Evolutionary conservation across 2,113 vertebrate species (phyloP).

Genomic region (Phoxinus phoxinus): DNA sequence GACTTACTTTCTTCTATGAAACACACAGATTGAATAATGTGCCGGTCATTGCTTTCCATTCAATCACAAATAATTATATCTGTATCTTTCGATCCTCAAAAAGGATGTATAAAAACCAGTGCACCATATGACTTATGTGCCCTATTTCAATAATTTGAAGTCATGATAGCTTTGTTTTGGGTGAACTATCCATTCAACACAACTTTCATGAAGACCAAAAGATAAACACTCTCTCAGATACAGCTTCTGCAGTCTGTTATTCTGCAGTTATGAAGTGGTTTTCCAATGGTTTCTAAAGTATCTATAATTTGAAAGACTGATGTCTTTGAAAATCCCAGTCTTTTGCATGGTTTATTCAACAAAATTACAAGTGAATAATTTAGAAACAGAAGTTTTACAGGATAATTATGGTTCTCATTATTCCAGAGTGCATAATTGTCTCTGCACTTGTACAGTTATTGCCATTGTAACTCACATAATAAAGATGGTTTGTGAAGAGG

Average conservation of each 20-base stretch:
- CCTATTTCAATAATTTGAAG: neutral
- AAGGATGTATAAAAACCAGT: neutral
- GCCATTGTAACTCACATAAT: conserved; percentile 60
- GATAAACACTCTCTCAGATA: conserved; percentile 6
- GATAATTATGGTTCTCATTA: conserved; percentile 67
- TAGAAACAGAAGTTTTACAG: conserved; percentile 66
- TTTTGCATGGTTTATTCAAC: conserved; percentile 66
- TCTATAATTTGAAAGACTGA: conserved; percentile 54
- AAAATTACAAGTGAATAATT: conserved; percentile 65
- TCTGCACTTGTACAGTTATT: conserved; percentile 59
- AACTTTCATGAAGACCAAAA: conserved; percentile 11
- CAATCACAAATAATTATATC: neutral
- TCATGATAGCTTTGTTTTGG: neutral
- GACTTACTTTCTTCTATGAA: neutral
- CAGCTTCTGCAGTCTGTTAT: neutral
- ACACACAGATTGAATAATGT: neutral
- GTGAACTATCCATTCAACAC: neutral
- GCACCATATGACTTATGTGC: neutral
- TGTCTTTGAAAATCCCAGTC: conserved; percentile 58
- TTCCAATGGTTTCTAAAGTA: conserved; percentile 33
- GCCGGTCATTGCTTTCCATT: neutral
- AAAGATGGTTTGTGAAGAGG: conserved; percentile 56
- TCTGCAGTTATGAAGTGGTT: conserved; percentile 2
- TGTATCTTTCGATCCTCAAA: neutral
- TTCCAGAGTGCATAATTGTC: conserved; percentile 65